Evolutionary conservation across 2,888 invertebrate genomes (phyloP), one percentile per base, ranked within the genome.

Genomic region (Prosapia bicincta): DNA sequence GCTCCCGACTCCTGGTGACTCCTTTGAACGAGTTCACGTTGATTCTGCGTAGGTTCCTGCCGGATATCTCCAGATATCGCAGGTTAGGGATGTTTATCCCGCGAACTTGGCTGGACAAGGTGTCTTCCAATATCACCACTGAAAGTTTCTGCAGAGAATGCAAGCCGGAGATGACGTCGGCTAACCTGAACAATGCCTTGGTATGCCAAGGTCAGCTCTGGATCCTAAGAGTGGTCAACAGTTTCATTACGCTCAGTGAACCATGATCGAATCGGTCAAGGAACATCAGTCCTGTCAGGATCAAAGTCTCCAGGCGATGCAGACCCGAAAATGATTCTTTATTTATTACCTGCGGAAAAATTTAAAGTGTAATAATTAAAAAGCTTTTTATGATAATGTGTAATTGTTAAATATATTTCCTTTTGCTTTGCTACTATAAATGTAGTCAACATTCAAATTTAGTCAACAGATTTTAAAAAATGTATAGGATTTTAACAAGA

Each of bases 11-110:
- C 38, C 38, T 38, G 72, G 89, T 89, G 71, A 91, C 89, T 2
- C 92, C 91, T 73, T 89, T 87, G 81, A 96, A 93, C 2, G 94
- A 94, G 81, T 93, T 92, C 24, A 91, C 88, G n/a, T 91, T 90
- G 81, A 96, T 92, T 78, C 87, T 88, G 82, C 90, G 91, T 79
- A 96, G 88, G 82, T 90, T 90, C 75, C 86, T 85, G 26, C 96
- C 96, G 78, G 91, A 93, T 78, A 96, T 91, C 83, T 94, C 94
- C 67, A 97, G 85, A 81, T 93, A 90, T 76, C 92, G 89, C 68
- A 96, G 88, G 84, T 95, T 81, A n/a, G 78, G 76, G 2, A 32
- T 66, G 71, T 23, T 69, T 65, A 43, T 69, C 23, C 69, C 69
- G 54, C 54, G 74, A 9, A 74, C 69, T 71, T 74, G 74, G 70